Evolutionary conservation across 2,113 vertebrate species (phyloP), one percentile per base, ranked within the genome.

Genomic region (Alligator sinensis): DNA sequence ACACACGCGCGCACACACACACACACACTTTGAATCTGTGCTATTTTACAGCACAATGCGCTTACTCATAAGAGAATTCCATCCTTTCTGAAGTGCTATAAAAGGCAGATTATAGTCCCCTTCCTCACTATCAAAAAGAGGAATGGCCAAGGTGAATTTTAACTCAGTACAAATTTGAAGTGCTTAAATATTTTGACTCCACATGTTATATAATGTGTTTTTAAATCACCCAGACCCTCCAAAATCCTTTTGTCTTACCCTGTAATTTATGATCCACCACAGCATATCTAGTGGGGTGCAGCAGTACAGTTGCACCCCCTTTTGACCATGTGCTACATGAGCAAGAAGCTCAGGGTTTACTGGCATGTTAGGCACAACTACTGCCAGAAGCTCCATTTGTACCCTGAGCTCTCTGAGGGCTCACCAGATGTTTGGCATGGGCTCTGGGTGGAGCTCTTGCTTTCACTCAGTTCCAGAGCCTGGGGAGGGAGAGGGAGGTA

Each of bases 11-110:
- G 82, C 21, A 3, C 0, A 60, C 34, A 16, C 76, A 68, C 6
- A 86, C 22, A 87, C 1, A 2, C 90, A 77, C 94, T 97, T 97
- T 95, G 13, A 80, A 91, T 86, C 80, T 92, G 58, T 4, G 61
- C 34, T 92, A 4, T 78, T 89, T 89, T 47, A 59, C 70, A 91
- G 18, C 80, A 61, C 6, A 63, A 4, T 75, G 25, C 22, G 47
- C 4, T 85, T 93, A 74, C 59, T 95, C 83, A 77, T 2, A 3
- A 82, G 24, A 64, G 8, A n/a, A 93, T 80, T 59, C 55, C 38
- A 90, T 82, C 12, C 81, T 75, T 90, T 9, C 60, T 47, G 47
- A 47, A 80, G 17, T 19, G 25, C 55, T 38, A 34, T 64, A 13
- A 83, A 86, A 70, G n/a, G 63, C 4, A 9, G 62, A 55, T 83